phyloP scores from a whole-genome alignment of 2,797 vertebrate genomes.

The Rhinella marina region DNA sequence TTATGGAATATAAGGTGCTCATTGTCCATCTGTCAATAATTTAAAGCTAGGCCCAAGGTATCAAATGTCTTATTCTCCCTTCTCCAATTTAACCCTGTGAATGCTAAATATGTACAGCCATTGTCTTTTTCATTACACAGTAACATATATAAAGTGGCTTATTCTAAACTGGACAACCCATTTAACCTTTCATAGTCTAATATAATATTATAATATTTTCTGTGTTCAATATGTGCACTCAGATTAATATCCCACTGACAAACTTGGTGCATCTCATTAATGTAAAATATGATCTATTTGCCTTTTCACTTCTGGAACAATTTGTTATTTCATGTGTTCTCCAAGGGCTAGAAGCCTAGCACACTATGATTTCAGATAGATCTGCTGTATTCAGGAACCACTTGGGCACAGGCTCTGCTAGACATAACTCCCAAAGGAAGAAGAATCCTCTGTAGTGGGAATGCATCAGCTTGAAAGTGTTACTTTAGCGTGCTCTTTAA shows the following conservation, averaged over 20 bases:
- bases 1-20: no score
- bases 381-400: not conserved
- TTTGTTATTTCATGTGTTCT: not conserved
- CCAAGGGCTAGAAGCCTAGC: not conserved
- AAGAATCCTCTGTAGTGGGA: constrained; percentile 22
- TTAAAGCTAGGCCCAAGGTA: no score
- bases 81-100: no score
- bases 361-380: not conserved
- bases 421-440: not conserved
- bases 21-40: no score
- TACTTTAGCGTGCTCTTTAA: constrained; percentile 28
- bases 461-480: constrained; percentile 1
- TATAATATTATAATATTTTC: no score
- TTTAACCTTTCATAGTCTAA: no score
- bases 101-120: no score
- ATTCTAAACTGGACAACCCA: no score
- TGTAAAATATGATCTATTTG: not conserved
- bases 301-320: not conserved
- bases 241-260: not conserved
- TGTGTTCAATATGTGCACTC: not conserved
- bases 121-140: no score
- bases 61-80: no score
- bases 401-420: not conserved
- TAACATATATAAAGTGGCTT: no score
- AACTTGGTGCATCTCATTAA: not conserved